These are phyloP conservation scores for Phallusia fumigata DNA, from an alignment of 23 tunicate genomes.

Conservation along the genomic window DNA sequence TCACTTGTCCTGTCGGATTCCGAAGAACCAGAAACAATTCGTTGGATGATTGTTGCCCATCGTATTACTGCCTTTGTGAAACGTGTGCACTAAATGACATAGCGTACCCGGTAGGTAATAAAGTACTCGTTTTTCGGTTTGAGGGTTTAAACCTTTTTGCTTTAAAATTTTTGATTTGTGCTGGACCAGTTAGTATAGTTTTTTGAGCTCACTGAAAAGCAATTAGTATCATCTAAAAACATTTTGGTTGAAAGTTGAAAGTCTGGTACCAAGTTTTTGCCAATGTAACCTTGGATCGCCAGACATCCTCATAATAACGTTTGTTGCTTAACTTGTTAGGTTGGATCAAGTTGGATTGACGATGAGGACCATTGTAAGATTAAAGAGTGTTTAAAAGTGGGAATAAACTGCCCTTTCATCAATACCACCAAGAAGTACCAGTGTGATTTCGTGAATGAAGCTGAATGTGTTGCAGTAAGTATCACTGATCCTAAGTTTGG, in stretches of 20 bases:
- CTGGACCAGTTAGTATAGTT: no score
- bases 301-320: no score
- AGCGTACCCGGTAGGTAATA: conserved; percentile 20
- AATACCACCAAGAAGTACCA: conserved; percentile 13
- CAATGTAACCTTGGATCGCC: no score
- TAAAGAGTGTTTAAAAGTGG: conserved; percentile 2
- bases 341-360: conserved; percentile 31
- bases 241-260: no score
- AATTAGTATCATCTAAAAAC: no score
- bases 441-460: conserved; percentile 17
- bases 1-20: conserved; percentile 18
- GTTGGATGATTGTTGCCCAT: conserved; percentile 13
- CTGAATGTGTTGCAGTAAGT: conserved; percentile 16
- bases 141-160: no score
- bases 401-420: conserved; percentile 1
- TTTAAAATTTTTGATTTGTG: no score
- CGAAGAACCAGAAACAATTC: conserved; percentile 19
- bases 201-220: no score
- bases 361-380: neutral
- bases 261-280: no score
- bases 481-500: neutral
- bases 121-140: no score
- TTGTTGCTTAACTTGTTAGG: neutral
- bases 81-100: conserved; percentile 14
- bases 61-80: conserved; percentile 7